phyloP scores from a whole-genome alignment of 2,888 invertebrate species.

The Emmelina monodactyla region DNA sequence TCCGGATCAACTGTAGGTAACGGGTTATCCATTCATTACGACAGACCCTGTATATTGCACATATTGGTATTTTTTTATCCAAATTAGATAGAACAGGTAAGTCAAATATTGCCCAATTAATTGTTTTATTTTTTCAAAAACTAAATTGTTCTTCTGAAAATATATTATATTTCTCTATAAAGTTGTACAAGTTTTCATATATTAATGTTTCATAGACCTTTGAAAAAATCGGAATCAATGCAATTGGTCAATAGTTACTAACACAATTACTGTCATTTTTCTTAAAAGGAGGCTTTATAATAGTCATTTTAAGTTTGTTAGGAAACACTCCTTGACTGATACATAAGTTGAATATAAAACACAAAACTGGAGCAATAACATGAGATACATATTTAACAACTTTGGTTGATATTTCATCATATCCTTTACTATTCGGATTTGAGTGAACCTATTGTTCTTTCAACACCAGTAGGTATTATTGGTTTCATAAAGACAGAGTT shows the following conservation, averaged over 20 bases:
- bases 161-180: background rate
- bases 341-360: background rate
- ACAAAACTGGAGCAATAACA: no score
- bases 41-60: no score
- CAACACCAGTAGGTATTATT: no score
- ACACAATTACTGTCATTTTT: background rate
- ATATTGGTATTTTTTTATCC: background rate
- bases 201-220: background rate
- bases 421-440: no score
- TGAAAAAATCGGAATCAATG: background rate
- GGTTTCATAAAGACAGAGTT: no score
- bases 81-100: background rate
- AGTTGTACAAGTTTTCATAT: background rate
- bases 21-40: no score
- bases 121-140: background rate
- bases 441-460: no score
- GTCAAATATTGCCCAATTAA: background rate
- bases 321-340: background rate
- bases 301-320: background rate
- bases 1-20: no score
- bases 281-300: background rate
- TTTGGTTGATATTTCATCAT: no score
- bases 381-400: no score
- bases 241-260: background rate
- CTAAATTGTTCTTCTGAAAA: background rate